Percentiles rank a stretch among this genome's conserved stretches.
Evolutionary conservation across 2,888 invertebrate genomes (phyloP).

Genomic region (Tribolium freemani): DNA sequence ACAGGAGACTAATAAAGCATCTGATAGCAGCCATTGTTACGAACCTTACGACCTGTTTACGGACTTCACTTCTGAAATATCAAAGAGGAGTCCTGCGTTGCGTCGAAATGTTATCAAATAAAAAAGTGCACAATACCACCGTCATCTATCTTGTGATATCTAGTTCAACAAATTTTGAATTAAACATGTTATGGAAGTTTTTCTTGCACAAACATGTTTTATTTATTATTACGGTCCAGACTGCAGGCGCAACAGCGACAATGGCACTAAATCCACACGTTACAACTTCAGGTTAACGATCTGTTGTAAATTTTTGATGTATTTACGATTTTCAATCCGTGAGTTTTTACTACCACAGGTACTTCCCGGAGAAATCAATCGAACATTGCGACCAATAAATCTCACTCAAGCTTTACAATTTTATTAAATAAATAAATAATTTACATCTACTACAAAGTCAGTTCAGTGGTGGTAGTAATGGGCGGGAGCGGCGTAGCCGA

Average conservation of each 20-base stretch:
- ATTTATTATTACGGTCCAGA: conserved; percentile 4
- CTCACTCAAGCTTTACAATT: background rate
- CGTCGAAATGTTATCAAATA: conserved; percentile 15
- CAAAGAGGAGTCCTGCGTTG: conserved; percentile 10
- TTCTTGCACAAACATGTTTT: conserved; percentile 16
- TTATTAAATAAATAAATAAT: conserved; percentile 27
- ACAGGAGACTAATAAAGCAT: conserved; percentile 20
- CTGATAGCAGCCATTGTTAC: conserved; percentile 6
- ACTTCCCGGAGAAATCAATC: background rate
- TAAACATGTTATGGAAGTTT: conserved; percentile 7
- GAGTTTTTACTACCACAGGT: background rate
- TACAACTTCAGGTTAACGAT: background rate
- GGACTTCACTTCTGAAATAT: conserved; percentile 11
- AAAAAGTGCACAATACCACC: conserved; percentile 4
- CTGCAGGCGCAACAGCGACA: background rate
- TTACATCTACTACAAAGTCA: conserved; percentile 1
- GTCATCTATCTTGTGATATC: conserved; percentile 15
- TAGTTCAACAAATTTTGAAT: conserved; percentile 21
- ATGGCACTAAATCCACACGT: background rate
- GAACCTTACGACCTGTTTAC: conserved; percentile 13
- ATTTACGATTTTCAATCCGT: background rate
- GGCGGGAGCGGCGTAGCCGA: conserved; percentile 49
- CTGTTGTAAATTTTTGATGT: background rate
- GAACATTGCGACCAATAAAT: background rate
- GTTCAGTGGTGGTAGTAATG: conserved; percentile 64